Evolutionary conservation across 1,140 invertebrate species (phyloP).

Genomic region (Aphis craccivora): DNA sequence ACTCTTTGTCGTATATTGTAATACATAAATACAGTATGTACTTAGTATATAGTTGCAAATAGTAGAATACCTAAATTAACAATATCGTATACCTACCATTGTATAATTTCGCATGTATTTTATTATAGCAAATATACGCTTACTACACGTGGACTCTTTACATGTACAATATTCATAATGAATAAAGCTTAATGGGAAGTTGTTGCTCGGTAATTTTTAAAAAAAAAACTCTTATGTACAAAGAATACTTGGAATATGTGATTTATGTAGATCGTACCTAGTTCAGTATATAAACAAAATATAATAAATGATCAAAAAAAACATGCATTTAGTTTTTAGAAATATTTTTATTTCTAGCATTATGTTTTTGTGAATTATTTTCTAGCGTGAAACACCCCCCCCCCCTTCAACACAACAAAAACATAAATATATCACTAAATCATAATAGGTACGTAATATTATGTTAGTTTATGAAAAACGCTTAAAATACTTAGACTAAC

Average conservation of each 20-base stretch:
- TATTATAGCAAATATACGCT: neutral
- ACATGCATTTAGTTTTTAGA: neutral
- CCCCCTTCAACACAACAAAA: neutral
- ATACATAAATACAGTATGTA: neutral
- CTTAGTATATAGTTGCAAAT: neutral
- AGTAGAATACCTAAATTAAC: neutral
- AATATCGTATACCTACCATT: neutral
- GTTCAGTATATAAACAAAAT: neutral
- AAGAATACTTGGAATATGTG: neutral
- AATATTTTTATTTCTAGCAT: neutral
- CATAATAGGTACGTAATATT: accelerated
- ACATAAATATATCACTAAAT: neutral
- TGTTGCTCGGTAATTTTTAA: neutral
- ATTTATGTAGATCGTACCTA: neutral
- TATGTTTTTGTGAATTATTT: neutral
- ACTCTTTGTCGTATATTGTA: neutral
- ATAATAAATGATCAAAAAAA: neutral
- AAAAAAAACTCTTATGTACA: neutral
- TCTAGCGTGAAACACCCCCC: neutral
- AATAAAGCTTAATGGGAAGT: neutral
- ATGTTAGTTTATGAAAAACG: neutral
- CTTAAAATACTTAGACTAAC: neutral
- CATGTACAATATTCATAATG: neutral
- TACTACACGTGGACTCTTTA: neutral
- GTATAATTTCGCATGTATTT: neutral